Evolutionary conservation across 2,113 vertebrate genomes (phyloP).

Genomic region (Ophiodon elongatus): DNA sequence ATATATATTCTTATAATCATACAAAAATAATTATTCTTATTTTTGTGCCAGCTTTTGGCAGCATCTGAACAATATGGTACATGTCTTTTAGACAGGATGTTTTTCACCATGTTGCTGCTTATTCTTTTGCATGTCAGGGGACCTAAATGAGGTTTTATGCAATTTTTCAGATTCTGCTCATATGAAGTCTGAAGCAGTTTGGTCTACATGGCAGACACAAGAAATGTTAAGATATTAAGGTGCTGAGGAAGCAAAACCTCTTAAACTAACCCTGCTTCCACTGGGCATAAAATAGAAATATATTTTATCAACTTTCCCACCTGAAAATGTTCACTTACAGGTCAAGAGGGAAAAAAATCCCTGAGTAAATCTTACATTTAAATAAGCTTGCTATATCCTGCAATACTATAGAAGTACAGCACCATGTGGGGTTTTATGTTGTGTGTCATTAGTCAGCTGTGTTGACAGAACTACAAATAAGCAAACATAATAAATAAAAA

Average conservation of each 20-base stretch:
- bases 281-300: slow-evolving; percentile 15
- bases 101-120: slow-evolving; percentile 15
- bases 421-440: background rate
- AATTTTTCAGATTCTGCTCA: slow-evolving; percentile 40
- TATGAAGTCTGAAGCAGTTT: slow-evolving; percentile 31
- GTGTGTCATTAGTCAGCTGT: background rate
- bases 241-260: slow-evolving; percentile 31
- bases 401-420: background rate
- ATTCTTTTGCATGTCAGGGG: slow-evolving; percentile 18
- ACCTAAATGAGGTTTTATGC: background rate
- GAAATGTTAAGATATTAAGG: slow-evolving; percentile 37
- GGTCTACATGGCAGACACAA: slow-evolving; percentile 11
- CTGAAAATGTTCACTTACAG: slow-evolving; percentile 9
- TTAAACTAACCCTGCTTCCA: slow-evolving; percentile 25
- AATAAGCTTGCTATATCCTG: background rate
- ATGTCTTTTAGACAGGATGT: background rate
- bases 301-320: slow-evolving; percentile 22
- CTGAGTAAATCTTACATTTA: background rate
- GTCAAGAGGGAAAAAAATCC: slow-evolving; percentile 11
- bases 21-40: background rate
- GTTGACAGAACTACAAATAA: slow-evolving; percentile 16
- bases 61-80: background rate
- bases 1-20: background rate
- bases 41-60: background rate
- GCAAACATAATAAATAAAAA: background rate